Percentiles rank a stretch among this genome's conserved stretches.
Conservation (phyloP, 2,113 vertebrate species). For the Cercocebus atys region DNA sequence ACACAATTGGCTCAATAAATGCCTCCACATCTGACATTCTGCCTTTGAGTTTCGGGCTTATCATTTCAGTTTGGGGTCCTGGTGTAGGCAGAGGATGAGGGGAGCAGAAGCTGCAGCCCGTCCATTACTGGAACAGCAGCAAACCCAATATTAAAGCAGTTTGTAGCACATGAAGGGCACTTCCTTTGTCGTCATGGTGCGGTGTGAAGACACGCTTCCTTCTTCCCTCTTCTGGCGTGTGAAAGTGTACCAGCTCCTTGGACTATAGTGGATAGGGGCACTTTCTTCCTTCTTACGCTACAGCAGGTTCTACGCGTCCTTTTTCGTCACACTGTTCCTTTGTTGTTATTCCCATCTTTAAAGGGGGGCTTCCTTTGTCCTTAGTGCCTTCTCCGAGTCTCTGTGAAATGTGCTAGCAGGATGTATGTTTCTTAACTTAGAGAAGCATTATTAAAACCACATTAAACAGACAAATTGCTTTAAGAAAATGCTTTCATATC, state of each 20-base stretch:
- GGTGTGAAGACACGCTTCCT: background rate
- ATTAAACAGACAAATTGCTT: background rate
- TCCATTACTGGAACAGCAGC: background rate
- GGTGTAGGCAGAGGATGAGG: background rate
- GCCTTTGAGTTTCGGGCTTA: background rate
- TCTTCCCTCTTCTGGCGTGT: fast-evolving
- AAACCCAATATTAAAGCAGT: background rate
- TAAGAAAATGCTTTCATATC: background rate
- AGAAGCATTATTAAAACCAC: background rate
- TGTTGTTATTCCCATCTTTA: background rate
- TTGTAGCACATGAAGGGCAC: background rate
- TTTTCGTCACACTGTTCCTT: background rate
- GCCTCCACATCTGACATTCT: background rate
- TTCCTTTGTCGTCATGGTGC: background rate
- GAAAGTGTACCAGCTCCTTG: background rate
- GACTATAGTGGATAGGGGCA: background rate
- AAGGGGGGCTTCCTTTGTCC: background rate
- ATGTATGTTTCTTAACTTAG: background rate
- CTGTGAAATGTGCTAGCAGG: background rate
- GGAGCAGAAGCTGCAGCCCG: background rate
- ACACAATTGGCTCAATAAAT: background rate
- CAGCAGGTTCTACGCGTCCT: background rate
- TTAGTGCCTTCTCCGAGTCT: background rate
- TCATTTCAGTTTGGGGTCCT: background rate
- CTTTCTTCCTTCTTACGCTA: background rate